A percentile compares a stretch with the other conserved stretches of the same genome.
phyloP scores from a whole-genome alignment of 53 echinoderm and acorn worm genomes.

The Crossaster papposus region DNA sequence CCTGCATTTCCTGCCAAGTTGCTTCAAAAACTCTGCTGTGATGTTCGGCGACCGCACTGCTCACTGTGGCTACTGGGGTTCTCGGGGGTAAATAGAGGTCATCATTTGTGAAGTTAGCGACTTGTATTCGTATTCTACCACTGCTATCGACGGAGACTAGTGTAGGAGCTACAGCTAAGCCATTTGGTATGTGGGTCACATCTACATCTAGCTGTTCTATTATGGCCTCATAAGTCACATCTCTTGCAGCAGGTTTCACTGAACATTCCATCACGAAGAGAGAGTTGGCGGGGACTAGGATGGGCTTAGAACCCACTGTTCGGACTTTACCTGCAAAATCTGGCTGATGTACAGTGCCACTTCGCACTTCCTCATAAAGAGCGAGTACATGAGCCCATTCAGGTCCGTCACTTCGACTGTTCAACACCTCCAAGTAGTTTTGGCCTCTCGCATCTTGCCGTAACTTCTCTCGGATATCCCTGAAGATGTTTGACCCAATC shows the following conservation, averaged over 20 bases:
- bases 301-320: conserved; percentile 48
- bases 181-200: conserved; percentile 17
- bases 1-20: background rate
- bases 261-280: too few species aligned
- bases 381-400: conserved; percentile 59
- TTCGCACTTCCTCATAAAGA: background rate
- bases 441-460: background rate
- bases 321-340: conserved; percentile 17
- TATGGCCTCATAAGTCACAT: background rate
- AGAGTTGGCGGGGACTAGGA: too few species aligned
- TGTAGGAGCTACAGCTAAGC: too few species aligned
- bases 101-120: conserved; percentile 55
- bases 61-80: too few species aligned
- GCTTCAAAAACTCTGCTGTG: background rate
- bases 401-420: background rate
- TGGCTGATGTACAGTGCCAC: background rate
- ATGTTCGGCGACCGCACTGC: background rate
- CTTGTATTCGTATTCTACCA: conserved; percentile 24
- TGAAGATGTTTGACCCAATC: too few species aligned
- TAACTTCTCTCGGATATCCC: too few species aligned
- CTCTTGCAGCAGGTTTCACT: too few species aligned
- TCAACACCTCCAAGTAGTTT: conserved; percentile 28
- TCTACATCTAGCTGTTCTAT: conserved; percentile 37
- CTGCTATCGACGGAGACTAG: conserved; percentile 3
- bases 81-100: too few species aligned